Evolutionary conservation across 2,888 invertebrate genomes (phyloP).

Genomic region (Hipparchia sbordonii): DNA sequence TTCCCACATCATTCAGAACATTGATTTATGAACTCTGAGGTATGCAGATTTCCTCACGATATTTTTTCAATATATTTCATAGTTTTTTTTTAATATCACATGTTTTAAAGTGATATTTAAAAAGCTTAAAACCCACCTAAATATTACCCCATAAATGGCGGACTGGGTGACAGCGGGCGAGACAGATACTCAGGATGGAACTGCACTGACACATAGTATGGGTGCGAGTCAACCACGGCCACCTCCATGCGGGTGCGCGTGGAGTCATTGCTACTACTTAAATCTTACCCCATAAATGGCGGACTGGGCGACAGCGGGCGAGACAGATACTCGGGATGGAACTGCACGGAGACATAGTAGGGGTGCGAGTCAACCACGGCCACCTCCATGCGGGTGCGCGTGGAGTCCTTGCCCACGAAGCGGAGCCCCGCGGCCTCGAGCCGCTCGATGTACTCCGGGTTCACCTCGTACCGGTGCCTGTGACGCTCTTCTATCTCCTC

Average conservation of each 20-base stretch:
- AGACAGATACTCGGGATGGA: conserved; percentile 98
- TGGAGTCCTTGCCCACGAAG: conserved; percentile 94
- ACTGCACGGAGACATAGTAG: conserved; percentile 97
- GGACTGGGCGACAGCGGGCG: conserved; percentile 96
- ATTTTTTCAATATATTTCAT: too few species aligned
- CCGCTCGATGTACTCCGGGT: conserved; percentile 91
- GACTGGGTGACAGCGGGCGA: conserved; percentile 94
- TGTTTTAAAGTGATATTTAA: too few species aligned
- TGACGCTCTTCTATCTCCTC: conserved; percentile 96
- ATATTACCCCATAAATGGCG: conserved; percentile 93
- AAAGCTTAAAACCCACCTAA: too few species aligned
- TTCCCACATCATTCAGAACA: too few species aligned
- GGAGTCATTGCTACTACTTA: conserved; percentile 84
- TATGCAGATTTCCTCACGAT: too few species aligned
- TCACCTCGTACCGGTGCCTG: conserved; percentile 98
- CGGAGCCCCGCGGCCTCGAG: conserved; percentile 92
- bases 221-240: conserved; percentile 92
- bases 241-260: conserved; percentile 97
- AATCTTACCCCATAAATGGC: conserved; percentile 91
- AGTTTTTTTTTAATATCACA: too few species aligned
- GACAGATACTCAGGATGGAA: conserved; percentile 99
- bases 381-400: conserved; percentile 96
- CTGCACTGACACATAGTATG: conserved; percentile 97
- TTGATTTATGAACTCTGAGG: too few species aligned
- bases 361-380: conserved; percentile 93